These are phyloP conservation scores for Pteromalus puparum DNA, from an alignment of 1,140 invertebrate species.

Conservation along the genomic window DNA sequence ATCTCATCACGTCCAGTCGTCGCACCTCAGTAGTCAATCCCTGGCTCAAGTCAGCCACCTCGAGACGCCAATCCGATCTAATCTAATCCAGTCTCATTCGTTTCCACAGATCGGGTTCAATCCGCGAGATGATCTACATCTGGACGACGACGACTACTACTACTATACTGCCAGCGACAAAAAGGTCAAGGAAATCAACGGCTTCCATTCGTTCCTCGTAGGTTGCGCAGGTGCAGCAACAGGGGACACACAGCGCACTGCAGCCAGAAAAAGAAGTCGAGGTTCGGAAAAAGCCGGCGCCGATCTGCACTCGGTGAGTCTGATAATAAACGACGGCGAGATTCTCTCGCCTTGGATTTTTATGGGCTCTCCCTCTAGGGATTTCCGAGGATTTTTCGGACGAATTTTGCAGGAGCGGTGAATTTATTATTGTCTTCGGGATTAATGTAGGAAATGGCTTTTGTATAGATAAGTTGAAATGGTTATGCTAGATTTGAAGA, in stretches of 20 bases:
- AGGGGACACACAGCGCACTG: neutral
- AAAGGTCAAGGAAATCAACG: conserved; percentile 22
- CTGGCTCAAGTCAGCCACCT: neutral
- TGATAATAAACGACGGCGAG: neutral
- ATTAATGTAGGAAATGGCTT: no score
- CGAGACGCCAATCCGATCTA: neutral
- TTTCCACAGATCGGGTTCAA: neutral
- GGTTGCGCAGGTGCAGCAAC: neutral
- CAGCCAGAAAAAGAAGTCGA: conserved; percentile 7
- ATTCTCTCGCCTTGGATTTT: neutral
- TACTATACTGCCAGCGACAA: neutral
- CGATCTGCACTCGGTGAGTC: conserved; percentile 15
- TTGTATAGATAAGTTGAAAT: no score
- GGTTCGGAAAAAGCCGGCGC: neutral
- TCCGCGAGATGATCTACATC: neutral
- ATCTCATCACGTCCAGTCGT: neutral
- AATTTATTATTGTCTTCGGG: no score
- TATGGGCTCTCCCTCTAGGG: neutral
- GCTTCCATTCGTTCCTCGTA: conserved; percentile 11
- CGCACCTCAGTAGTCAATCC: neutral
- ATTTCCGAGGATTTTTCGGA: neutral
- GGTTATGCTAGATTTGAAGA: no score
- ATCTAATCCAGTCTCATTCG: neutral
- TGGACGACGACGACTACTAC: neutral
- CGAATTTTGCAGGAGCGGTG: no score